Base-by-base conservation (phyloP, 2,797 vertebrate species). In the Pelodytes ibericus region DNA sequence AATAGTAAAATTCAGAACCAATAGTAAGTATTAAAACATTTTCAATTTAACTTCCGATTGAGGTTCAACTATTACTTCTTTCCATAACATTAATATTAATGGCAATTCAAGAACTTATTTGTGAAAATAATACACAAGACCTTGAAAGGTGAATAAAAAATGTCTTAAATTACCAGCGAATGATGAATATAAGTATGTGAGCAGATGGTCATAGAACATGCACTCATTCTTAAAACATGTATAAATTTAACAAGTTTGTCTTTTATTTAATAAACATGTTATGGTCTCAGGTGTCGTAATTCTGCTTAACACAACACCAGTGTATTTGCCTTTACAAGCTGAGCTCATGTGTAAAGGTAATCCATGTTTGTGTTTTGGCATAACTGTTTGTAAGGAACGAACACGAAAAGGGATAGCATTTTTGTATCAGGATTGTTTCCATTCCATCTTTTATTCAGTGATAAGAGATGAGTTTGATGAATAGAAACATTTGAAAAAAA, bases 161-260 rank as follows among this genome's bases (percentile, higher is more conserved):
- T 26, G 62, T 77, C 53, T 72, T 59, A 29, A 29, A 56, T 78
- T 72, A 72, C 75, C 41, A 39, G 39, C 5, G 11, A 60, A 51
- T 39, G 26, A 72, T 78, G 26, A 71, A 78, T 78, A 68, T 27
- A 67, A 58, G 72, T 66, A 27, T 39, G 39, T 56, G 25, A 59
- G 56, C 75, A 78, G 75, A 33, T 78, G 75, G 29, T 61, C 24
- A 36, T 53, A 31, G 56, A 72, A 67, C 18, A 60, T 30, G 30
- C 63, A 39, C 70, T 72, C 63, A 67, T 78, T 49, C 61, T 51
- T 72, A 72, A 72, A 67, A 72, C 62, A 78, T 72, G 27, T 36
- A 13, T 18, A n/a, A 16, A 66, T 60, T 33, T 64, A 29, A 59
- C 47, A 66, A n/a, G 24, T 60, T 70, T 60, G 27, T 29, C 20